Conservation (phyloP, 2,113 vertebrate species). For the Xenopus tropicalis region DNA sequence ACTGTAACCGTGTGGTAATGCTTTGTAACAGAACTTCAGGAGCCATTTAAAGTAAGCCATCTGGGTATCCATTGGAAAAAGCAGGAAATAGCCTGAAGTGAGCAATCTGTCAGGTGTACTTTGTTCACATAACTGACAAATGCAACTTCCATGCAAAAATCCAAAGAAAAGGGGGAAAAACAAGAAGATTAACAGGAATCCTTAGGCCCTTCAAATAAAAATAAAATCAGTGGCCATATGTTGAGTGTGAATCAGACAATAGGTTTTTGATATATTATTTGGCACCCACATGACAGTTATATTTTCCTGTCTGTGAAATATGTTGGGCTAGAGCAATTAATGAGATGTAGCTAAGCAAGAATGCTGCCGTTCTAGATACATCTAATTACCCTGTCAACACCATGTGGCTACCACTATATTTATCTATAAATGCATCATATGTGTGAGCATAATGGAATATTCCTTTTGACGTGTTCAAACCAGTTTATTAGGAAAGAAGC, state of each 20-base stretch:
- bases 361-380: too few relatives aligned
- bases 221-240: constrained; percentile 23
- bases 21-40: not conserved
- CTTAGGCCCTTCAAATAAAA: constrained; percentile 7
- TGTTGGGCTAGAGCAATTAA: not conserved
- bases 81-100: constrained; percentile 21
- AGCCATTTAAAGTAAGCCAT: constrained; percentile 12
- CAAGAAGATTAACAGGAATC: not conserved
- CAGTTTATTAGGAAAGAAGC: too few relatives aligned
- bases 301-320: constrained; percentile 8
- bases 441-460: too few relatives aligned
- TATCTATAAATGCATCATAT: too few relatives aligned
- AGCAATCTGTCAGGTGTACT: constrained; percentile 21
- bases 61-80: not conserved
- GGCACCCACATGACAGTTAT: constrained; percentile 14
- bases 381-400: too few relatives aligned
- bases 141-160: not conserved
- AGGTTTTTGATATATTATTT: constrained; percentile 22
- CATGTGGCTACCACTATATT: too few relatives aligned
- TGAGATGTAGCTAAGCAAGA: not conserved
- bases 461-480: too few relatives aligned
- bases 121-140: constrained; percentile 23
- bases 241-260: constrained; percentile 17
- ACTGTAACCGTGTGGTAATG: too few relatives aligned
- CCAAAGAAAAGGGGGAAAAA: not conserved